A percentile compares a stretch with the other conserved stretches of the same genome.
Evolutionary conservation across 2,113 vertebrate genomes (phyloP).

Genomic region (Helogale parvula): DNA sequence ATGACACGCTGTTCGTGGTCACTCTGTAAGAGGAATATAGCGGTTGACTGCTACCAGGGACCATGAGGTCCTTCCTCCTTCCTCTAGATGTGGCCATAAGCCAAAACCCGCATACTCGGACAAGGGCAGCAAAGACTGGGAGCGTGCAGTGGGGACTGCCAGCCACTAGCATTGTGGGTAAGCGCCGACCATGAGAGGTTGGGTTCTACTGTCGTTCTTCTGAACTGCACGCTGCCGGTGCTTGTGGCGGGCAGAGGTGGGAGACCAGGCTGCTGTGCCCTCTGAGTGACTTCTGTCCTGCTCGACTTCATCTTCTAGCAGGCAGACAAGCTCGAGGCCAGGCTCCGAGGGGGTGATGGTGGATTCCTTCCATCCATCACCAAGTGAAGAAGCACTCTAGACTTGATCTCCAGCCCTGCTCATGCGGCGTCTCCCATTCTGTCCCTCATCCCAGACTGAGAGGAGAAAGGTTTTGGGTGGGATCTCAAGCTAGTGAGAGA

Average conservation of each 20-base stretch:
- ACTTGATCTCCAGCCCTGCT: not conserved
- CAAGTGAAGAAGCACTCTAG: not conserved
- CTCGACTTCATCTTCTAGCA: not conserved
- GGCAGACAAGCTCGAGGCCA: not conserved
- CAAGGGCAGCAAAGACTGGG: not conserved
- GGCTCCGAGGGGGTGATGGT: rapidly evolving
- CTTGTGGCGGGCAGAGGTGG: too few species aligned
- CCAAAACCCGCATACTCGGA: not conserved
- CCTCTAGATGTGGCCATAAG: not conserved
- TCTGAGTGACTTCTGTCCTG: too few species aligned
- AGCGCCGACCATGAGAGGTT: not conserved
- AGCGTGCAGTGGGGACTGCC: too few species aligned
- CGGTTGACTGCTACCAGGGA: not conserved
- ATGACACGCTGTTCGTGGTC: not conserved
- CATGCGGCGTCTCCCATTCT: rapidly evolving
- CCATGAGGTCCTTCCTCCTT: not conserved
- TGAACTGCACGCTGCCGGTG: not conserved
- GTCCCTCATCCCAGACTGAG: not conserved
- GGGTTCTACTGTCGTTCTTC: not conserved
- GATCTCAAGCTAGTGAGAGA: constrained; percentile 65
- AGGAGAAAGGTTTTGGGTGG: constrained; percentile 16
- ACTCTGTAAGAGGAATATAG: not conserved
- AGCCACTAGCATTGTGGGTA: rapidly evolving
- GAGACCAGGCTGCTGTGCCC: too few species aligned
- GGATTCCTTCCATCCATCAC: too few species aligned